phyloP scores from a whole-genome alignment of 2,888 invertebrate species.

The Xestoiulus laeticollis region DNA sequence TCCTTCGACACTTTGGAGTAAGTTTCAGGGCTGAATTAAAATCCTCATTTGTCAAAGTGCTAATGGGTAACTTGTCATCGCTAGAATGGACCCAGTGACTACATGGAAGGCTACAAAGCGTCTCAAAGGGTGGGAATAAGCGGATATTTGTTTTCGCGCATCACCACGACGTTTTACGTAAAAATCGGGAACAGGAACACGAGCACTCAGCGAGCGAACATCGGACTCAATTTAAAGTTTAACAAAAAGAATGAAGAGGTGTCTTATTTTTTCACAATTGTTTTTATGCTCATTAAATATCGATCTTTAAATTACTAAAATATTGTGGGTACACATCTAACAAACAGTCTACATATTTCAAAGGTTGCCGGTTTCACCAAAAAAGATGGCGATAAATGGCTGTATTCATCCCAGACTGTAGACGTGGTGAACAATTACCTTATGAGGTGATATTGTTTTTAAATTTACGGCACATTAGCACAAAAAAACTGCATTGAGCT shows the following conservation, averaged over 20 bases:
- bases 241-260: slow-evolving; percentile 79
- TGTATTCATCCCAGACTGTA: slow-evolving; percentile 80
- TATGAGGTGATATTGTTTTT: slow-evolving; percentile 62
- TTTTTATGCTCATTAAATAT: too few relatives aligned
- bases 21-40: not conserved
- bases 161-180: slow-evolving; percentile 88
- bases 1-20: not conserved
- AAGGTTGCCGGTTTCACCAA: slow-evolving; percentile 83
- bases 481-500: not conserved
- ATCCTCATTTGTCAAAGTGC: not conserved
- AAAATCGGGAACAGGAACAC: slow-evolving; percentile 42
- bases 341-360: slow-evolving; percentile 51
- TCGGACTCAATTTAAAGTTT: slow-evolving; percentile 92
- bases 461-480: slow-evolving; percentile 64
- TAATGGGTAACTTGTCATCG: not conserved
- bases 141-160: slow-evolving; percentile 77
- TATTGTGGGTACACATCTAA: not conserved
- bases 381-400: slow-evolving; percentile 74
- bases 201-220: slow-evolving; percentile 69
- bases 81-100: slow-evolving; percentile 62
- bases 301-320: too few relatives aligned
- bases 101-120: slow-evolving; percentile 66
- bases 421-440: slow-evolving; percentile 75
- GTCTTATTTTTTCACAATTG: slow-evolving; percentile 16
- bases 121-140: slow-evolving; percentile 69